A percentile compares a stretch with the other conserved stretches of the same genome.
phyloP scores from a whole-genome alignment of 2,113 vertebrate genomes.

The Eonycteris spelaea region DNA sequence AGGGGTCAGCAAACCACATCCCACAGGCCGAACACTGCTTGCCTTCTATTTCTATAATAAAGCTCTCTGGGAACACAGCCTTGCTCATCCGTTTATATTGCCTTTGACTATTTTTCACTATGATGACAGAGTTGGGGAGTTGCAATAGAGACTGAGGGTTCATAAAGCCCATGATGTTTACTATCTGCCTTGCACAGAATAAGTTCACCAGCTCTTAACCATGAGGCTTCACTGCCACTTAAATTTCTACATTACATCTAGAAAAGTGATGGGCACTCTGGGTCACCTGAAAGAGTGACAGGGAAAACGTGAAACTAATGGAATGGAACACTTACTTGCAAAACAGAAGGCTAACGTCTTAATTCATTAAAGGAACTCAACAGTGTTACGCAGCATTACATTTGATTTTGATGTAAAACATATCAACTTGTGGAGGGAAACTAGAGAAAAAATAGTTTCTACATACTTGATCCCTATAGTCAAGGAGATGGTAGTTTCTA shows the following conservation, averaged over 20 bases:
- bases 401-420: slow-evolving; percentile 60
- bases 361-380: background rate
- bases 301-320: background rate
- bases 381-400: background rate
- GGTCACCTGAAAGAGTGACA: background rate
- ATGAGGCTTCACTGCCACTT: background rate
- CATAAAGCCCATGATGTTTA: background rate
- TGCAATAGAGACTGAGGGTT: background rate
- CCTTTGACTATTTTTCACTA: background rate
- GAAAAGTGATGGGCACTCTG: background rate
- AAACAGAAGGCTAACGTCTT: background rate
- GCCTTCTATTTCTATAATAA: background rate
- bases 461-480: slow-evolving; percentile 13
- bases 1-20: background rate
- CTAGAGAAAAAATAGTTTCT: slow-evolving; percentile 44
- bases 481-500: slow-evolving; percentile 66
- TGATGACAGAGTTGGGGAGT: background rate
- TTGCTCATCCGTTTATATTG: background rate
- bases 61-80: background rate
- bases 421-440: slow-evolving; percentile 24
- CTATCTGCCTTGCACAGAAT: background rate
- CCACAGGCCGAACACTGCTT: background rate
- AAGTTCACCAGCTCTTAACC: background rate
- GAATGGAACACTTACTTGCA: background rate
- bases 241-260: background rate